phyloP scores from a whole-genome alignment of 2,797 vertebrate species.

The Orestias chungarensis region DNA sequence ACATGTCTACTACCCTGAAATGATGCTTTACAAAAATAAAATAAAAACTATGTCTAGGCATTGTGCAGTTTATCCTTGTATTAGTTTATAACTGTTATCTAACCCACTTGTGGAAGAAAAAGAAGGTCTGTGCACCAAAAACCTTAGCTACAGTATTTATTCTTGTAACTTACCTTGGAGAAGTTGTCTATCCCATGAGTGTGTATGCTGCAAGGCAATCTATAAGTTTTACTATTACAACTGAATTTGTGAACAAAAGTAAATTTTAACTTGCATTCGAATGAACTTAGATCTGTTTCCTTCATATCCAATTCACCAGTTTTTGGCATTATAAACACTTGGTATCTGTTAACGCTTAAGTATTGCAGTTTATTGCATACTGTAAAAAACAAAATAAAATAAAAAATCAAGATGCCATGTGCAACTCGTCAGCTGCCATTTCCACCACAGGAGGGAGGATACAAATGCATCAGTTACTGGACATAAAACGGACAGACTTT shows the following conservation, averaged over 20 bases:
- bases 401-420: not conserved
- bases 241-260: not conserved
- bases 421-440: conserved; percentile 6
- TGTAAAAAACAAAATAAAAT: conserved; percentile 1
- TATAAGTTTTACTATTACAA: not conserved
- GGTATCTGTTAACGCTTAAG: not conserved
- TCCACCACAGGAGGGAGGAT: conserved; percentile 5
- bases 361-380: conserved; percentile 12
- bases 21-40: not conserved
- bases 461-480: conserved; percentile 11
- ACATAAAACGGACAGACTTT: conserved; percentile 16
- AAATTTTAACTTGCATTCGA: not conserved
- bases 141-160: not conserved
- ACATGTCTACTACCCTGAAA: no score
- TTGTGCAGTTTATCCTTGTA: not conserved
- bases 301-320: not conserved
- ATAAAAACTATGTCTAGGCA: not conserved
- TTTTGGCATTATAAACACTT: not conserved
- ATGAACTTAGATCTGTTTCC: not conserved
- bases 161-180: not conserved
- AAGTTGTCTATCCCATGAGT: not conserved
- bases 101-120: not conserved
- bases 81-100: not conserved
- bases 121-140: not conserved
- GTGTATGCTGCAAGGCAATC: not conserved